These are phyloP conservation scores for Redunca redunca DNA, from an alignment of 2,113 vertebrate genomes.

Conservation along the genomic window DNA sequence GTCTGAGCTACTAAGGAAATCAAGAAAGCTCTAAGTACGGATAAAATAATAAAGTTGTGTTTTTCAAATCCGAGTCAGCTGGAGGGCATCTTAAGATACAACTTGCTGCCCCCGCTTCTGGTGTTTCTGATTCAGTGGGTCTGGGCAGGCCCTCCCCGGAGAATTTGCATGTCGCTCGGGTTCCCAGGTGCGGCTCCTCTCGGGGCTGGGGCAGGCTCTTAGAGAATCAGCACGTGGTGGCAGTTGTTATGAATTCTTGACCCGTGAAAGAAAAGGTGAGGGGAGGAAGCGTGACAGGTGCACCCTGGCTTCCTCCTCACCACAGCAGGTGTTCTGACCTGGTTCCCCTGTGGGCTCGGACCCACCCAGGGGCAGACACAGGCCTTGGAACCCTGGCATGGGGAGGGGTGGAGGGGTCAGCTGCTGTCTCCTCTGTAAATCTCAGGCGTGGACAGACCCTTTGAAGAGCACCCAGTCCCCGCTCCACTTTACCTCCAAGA, in stretches of 20 bases:
- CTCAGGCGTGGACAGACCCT: neutral
- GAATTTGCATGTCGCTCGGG: neutral
- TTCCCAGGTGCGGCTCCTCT: neutral
- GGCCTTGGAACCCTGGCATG: neutral
- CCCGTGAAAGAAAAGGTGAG: neutral
- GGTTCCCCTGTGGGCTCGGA: neutral
- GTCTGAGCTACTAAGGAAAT: neutral
- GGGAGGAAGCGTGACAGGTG: neutral
- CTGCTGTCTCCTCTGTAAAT: neutral
- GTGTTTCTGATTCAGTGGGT: neutral
- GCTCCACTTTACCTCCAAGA: neutral
- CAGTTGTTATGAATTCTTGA: neutral
- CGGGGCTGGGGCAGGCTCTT: neutral
- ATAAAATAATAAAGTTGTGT: neutral
- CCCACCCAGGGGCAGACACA: accelerated
- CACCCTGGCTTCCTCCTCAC: neutral
- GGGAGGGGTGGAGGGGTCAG: neutral
- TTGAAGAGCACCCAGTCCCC: too few relatives aligned
- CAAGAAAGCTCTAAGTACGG: neutral
- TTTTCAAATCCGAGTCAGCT: neutral
- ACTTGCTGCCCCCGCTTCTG: neutral
- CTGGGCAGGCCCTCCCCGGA: too few relatives aligned
- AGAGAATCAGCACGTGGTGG: neutral
- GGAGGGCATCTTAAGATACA: neutral
- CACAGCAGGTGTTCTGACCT: neutral